These are phyloP conservation scores for Drosophila pectinifera DNA, from an alignment of 1,140 invertebrate species.

Conservation along the genomic window DNA sequence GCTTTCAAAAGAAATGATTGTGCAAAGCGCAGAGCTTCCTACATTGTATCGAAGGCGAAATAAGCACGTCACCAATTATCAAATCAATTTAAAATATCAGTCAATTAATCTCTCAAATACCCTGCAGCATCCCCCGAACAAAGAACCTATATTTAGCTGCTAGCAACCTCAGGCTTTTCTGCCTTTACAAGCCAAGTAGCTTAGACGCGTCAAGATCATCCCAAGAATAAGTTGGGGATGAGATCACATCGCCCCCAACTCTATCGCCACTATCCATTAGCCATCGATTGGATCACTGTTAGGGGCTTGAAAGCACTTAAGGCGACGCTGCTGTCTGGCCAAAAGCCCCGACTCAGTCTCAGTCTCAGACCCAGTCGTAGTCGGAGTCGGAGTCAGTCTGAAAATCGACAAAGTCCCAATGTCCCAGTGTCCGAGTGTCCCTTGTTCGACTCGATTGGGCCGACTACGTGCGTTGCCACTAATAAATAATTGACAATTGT, in stretches of 20 bases:
- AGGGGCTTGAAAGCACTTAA: slow-evolving; percentile 50
- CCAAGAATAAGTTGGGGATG: slow-evolving; percentile 8
- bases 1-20: neutral
- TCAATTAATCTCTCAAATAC: slow-evolving; percentile 9
- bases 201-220: slow-evolving; percentile 19
- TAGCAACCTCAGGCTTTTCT: neutral
- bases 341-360: neutral
- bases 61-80: no score
- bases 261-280: slow-evolving; percentile 32
- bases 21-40: no score
- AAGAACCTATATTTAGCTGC: slow-evolving; percentile 10
- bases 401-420: slow-evolving; percentile 12
- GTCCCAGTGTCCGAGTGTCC: slow-evolving; percentile 26
- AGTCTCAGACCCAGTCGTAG: no score
- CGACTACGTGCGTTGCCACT: slow-evolving; percentile 78
- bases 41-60: neutral
- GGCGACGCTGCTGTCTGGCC: slow-evolving; percentile 21
- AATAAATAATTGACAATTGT: slow-evolving; percentile 83
- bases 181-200: slow-evolving; percentile 21
- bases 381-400: neutral
- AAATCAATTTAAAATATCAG: slow-evolving; percentile 1
- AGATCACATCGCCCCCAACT: slow-evolving; percentile 36
- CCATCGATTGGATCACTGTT: slow-evolving; percentile 48
- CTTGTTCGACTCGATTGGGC: slow-evolving; percentile 12
- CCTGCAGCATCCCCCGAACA: neutral